phyloP scores from a whole-genome alignment of 2,797 vertebrate genomes.

The Oceanodroma leucorhoa region DNA sequence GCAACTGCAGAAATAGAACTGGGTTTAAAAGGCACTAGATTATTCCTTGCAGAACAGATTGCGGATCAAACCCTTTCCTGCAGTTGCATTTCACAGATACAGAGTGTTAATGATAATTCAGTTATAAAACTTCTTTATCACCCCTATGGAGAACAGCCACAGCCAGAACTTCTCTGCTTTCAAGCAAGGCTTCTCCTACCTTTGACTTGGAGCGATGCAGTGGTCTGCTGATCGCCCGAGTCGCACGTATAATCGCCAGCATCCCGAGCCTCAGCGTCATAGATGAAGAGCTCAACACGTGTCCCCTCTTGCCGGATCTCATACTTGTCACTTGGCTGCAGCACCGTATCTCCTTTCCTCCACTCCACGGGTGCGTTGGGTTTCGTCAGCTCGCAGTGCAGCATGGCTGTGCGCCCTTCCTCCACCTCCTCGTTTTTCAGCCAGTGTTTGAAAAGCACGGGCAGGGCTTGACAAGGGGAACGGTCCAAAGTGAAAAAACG shows the following conservation, averaged over 20 bases:
- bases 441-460: constrained; percentile 81
- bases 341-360: constrained; percentile 76
- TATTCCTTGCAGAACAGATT: background rate
- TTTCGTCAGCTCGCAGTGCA: constrained; percentile 83
- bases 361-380: constrained; percentile 76
- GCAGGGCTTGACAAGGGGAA: constrained; percentile 29
- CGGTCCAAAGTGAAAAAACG: accelerated
- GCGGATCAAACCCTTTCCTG: background rate
- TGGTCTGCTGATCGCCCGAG: constrained; percentile 74
- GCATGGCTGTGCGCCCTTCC: constrained; percentile 73
- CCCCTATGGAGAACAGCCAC: accelerated
- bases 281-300: constrained; percentile 82
- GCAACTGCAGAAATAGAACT: background rate
- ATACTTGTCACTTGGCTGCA: constrained; percentile 70
- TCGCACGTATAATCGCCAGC: constrained; percentile 86
- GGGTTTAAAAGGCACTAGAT: background rate
- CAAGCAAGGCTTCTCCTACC: background rate
- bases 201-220: constrained; percentile 40
- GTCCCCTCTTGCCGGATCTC: constrained; percentile 80
- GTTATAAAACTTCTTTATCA: background rate
- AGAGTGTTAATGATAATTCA: accelerated
- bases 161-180: too few species aligned
- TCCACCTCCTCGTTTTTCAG: constrained; percentile 79
- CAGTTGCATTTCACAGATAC: background rate
- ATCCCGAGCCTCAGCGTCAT: constrained; percentile 83